Conservation (phyloP, 2,888 invertebrate genomes). For the Noctua fimbriata region DNA sequence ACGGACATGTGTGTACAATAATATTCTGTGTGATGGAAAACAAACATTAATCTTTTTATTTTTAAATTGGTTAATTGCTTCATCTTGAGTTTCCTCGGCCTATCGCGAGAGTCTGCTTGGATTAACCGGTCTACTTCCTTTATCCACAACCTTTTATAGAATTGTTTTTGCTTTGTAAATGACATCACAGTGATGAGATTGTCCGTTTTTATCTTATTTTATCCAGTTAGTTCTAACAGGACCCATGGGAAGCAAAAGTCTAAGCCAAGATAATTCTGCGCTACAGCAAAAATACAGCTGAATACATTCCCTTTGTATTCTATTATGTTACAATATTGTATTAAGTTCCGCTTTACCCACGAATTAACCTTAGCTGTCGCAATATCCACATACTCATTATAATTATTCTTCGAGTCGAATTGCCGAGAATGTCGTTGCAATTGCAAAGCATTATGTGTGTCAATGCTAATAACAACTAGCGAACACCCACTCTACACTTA, state of each 20-base stretch:
- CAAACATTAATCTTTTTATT: slow-evolving; percentile 39
- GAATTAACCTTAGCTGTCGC: slow-evolving; percentile 66
- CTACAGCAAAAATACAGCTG: slow-evolving; percentile 8
- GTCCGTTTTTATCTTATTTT: neutral
- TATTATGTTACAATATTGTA: slow-evolving; percentile 36
- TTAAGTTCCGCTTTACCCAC: slow-evolving; percentile 61
- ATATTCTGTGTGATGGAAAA: slow-evolving; percentile 46
- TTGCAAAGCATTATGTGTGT: slow-evolving; percentile 82
- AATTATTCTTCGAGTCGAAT: slow-evolving; percentile 76
- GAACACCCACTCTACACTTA: slow-evolving; percentile 80
- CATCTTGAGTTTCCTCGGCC: slow-evolving; percentile 32
- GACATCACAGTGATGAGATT: neutral
- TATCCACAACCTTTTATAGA: slow-evolving; percentile 8
- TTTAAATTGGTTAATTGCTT: slow-evolving; percentile 53
- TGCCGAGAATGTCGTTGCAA: slow-evolving; percentile 79
- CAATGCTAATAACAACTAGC: slow-evolving; percentile 84
- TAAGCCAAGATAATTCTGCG: neutral
- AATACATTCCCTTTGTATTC: slow-evolving; percentile 26
- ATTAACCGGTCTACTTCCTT: slow-evolving; percentile 30
- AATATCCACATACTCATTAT: slow-evolving; percentile 75
- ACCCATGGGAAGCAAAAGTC: neutral
- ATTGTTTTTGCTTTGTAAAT: neutral
- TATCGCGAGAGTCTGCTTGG: neutral
- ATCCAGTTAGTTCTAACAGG: neutral
- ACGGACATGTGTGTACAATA: slow-evolving; percentile 45